Evolutionary conservation across 2,797 vertebrate genomes (phyloP), one percentile per base, ranked within the genome.

Genomic region (Pagetopsis macropterus): DNA sequence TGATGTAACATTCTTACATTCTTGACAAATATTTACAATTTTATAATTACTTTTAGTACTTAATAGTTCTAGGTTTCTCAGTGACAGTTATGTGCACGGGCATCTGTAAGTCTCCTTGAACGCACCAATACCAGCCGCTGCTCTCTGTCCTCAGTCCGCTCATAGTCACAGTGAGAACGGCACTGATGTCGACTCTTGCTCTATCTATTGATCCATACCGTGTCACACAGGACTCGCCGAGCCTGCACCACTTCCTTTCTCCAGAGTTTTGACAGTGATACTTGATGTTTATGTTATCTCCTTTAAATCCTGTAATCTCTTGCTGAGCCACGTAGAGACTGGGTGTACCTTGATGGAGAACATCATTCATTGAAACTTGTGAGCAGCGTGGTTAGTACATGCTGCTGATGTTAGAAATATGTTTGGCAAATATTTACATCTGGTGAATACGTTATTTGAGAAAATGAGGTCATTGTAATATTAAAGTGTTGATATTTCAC

Each of bases 91-190:
- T 8, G 66, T 80, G 2, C 5, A 87, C 71, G 21, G 87, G 84
- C 72, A 90, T 84, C 72, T 90, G 76, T 16, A 78, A n/a, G 44
- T 63, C 7, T 78, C 57, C 75, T 9, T 23, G 40, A 2, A 0
- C 13, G 59, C 81, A 87, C 5, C 2, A 69, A 50, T 89, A 88
- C 87, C 87, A 89, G 8, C 87, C 78, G 4, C 70, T 75, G 77
- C 50, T 79, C 31, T 70, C 0, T 1, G 1, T 19, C 1, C 0
- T 80, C 72, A 89, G 52, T 44, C 0, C 54, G 11, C 15, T 81
- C 75, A 90, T 67, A 2, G 77, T 84, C 57, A 89, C 81, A 41
- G 0, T 15, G 55, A 57, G 76, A 74, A 55, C 60, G 27, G 27
- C 27, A 27, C 27, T 27, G 27, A 27, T 5, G 4, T 27, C 27